Conservation (phyloP, 2,888 invertebrate genomes). For the Sepiola atlantica region DNA sequence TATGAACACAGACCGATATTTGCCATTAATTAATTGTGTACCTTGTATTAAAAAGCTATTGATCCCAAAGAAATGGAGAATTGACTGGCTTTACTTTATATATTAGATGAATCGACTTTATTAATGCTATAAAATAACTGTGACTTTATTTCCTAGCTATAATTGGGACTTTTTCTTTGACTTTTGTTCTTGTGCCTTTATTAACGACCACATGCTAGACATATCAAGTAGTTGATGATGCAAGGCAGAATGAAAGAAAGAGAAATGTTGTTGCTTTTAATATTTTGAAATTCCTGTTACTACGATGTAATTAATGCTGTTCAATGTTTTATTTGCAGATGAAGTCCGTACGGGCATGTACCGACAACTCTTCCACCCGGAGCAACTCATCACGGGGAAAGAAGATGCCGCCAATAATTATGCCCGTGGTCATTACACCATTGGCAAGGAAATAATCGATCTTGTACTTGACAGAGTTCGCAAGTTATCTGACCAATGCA, state of each 20-base stretch:
- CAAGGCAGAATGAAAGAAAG: not conserved
- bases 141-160: no score
- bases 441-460: constrained; percentile 87
- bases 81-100: no score
- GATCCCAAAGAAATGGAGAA: no score
- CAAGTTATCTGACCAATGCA: constrained; percentile 74
- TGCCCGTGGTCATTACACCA: constrained; percentile 97
- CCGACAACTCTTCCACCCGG: constrained; percentile 96
- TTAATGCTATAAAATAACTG: no score
- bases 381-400: constrained; percentile 96
- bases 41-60: no score
- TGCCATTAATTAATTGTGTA: no score
- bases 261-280: not conserved
- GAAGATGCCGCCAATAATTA: constrained; percentile 99
- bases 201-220: no score
- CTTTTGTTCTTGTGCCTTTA: no score
- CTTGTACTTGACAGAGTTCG: constrained; percentile 84
- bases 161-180: no score
- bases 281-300: not conserved
- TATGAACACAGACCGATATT: no score
- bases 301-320: not conserved
- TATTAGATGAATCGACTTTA: no score
- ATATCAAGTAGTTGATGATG: not conserved
- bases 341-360: constrained; percentile 79
- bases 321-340: constrained; percentile 61